Evolutionary conservation across 1,140 invertebrate species (phyloP).

Genomic region (Euglossa dilemma): DNA sequence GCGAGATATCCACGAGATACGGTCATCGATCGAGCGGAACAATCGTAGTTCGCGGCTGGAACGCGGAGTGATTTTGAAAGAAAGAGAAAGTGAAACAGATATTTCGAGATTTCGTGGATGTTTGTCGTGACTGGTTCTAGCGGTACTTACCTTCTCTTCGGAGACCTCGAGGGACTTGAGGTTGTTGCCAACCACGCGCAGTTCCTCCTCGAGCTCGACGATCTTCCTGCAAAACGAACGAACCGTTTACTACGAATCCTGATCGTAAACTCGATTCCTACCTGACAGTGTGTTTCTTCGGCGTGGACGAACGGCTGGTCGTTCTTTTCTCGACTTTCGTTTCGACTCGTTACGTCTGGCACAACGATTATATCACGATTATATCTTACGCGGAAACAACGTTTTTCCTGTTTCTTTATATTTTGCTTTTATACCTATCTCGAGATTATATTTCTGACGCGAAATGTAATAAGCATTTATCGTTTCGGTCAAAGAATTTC

Average conservation of each 20-base stretch:
- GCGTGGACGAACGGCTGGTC: conserved; percentile 6
- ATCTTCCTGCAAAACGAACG: conserved; percentile 94
- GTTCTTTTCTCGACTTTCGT: background rate
- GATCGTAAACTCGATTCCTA: conserved; percentile 4
- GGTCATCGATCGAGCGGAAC: background rate
- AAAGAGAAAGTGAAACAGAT: conserved; percentile 45
- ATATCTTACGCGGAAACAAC: too few species aligned
- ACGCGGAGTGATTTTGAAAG: conserved; percentile 33
- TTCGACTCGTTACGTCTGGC: background rate
- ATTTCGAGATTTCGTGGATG: conserved; percentile 20
- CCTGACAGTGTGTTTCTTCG: conserved; percentile 26
- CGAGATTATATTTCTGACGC: too few species aligned
- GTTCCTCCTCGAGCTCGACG: conserved; percentile 99
- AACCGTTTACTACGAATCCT: conserved; percentile 10
- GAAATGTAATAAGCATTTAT: too few species aligned
- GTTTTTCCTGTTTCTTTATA: too few species aligned
- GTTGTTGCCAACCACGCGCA: conserved; percentile 99
- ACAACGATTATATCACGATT: too few species aligned
- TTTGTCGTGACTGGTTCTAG: conserved; percentile 20
- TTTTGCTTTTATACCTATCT: too few species aligned
- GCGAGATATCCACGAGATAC: background rate
- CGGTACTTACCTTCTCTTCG: conserved; percentile 96
- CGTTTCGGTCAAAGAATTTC: too few species aligned
- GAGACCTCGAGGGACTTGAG: conserved; percentile 99
- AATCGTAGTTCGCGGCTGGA: background rate